Conservation (phyloP, 2,888 invertebrate species). For the Augochlorella aurata region DNA sequence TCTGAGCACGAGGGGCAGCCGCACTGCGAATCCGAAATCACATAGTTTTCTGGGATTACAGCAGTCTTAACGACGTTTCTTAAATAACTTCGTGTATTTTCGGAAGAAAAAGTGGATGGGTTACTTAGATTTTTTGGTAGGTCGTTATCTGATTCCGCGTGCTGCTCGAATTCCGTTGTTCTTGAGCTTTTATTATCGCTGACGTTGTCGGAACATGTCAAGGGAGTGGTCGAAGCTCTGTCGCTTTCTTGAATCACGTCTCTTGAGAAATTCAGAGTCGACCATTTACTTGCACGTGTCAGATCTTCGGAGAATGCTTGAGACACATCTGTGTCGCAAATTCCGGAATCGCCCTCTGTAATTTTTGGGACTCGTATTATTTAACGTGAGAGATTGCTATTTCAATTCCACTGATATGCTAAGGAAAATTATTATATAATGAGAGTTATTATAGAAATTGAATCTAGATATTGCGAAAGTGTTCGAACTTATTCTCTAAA, state of each 20-base stretch:
- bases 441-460: neutral
- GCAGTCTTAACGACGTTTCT: too few relatives aligned
- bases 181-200: neutral
- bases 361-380: neutral
- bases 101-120: neutral
- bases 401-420: neutral
- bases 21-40: slow-evolving; percentile 38
- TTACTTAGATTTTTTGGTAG: neutral
- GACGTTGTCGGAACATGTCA: too few relatives aligned
- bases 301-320: neutral
- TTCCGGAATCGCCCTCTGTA: slow-evolving; percentile 8
- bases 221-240: neutral
- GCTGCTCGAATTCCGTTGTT: too few relatives aligned
- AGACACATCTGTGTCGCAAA: neutral
- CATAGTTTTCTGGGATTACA: neutral
- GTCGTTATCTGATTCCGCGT: neutral
- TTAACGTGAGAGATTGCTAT: neutral
- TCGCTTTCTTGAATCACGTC: neutral
- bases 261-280: too few relatives aligned
- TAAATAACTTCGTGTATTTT: neutral
- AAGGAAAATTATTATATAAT: neutral
- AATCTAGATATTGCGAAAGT: too few relatives aligned
- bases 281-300: neutral
- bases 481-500: too few relatives aligned
- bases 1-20: slow-evolving; percentile 17